Percentiles rank a stretch among this genome's conserved stretches.
Conservation (phyloP, 2,113 vertebrate species). For the Rhegmatorhina hoffmannsi region DNA sequence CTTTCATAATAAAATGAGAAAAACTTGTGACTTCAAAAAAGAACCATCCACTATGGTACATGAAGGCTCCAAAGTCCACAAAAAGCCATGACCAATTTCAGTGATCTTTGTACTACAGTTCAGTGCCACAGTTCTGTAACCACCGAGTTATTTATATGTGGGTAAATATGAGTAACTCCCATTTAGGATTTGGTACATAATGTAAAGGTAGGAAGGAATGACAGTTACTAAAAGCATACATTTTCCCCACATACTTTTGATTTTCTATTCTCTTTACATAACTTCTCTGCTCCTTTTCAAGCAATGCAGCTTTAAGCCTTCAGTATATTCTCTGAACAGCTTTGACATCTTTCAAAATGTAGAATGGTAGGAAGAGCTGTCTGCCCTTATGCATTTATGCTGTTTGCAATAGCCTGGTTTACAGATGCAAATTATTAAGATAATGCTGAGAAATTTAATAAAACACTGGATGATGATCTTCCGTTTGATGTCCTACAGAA, state of each 20-base stretch:
- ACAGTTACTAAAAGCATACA: not conserved
- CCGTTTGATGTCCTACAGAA: constrained; percentile 36
- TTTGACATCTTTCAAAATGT: not conserved
- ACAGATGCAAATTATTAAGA: constrained; percentile 24
- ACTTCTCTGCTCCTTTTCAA: not conserved
- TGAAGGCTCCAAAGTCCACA: not conserved
- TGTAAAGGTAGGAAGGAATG: not conserved
- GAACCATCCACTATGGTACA: not conserved
- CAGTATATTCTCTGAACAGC: not conserved
- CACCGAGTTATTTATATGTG: not conserved
- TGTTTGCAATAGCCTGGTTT: not conserved
- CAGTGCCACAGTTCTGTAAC: not conserved
- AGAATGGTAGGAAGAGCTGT: not conserved
- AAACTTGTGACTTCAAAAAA: not conserved
- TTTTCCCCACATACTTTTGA: not conserved
- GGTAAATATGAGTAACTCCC: not conserved
- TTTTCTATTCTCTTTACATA: not conserved
- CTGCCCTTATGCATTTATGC: not conserved
- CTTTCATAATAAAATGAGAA: not conserved
- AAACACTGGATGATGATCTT: constrained; percentile 6
- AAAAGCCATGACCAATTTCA: not conserved
- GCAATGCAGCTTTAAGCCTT: not conserved
- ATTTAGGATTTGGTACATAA: not conserved
- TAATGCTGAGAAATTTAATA: constrained; percentile 53
- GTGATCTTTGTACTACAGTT: not conserved